These are phyloP conservation scores for Bombus superbus DNA, from an alignment of 1,140 invertebrate species.

Conservation along the genomic window DNA sequence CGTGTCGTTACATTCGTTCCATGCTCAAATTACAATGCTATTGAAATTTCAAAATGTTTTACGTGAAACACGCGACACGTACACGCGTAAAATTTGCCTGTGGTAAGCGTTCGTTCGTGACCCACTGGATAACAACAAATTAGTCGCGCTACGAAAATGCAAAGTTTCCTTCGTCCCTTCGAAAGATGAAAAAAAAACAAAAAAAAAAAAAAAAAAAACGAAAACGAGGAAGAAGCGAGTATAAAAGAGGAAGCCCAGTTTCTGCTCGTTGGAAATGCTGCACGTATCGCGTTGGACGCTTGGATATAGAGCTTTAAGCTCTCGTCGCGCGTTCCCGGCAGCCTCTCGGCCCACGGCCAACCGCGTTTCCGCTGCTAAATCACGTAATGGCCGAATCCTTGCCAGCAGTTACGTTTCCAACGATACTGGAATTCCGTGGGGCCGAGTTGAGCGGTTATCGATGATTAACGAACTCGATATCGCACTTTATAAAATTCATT, in stretches of 20 bases:
- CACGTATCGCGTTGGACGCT: conserved; percentile 15
- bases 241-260: neutral
- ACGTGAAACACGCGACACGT: too few relatives aligned
- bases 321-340: conserved; percentile 25
- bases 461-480: conserved; percentile 34
- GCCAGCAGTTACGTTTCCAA: conserved; percentile 14
- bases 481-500: conserved; percentile 24
- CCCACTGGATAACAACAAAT: too few relatives aligned
- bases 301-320: conserved; percentile 30
- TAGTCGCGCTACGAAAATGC: too few relatives aligned
- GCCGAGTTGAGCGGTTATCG: conserved; percentile 7
- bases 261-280: conserved; percentile 22
- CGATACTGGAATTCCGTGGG: neutral
- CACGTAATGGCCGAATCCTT: conserved; percentile 32
- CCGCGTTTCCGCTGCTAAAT: conserved; percentile 42
- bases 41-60: too few relatives aligned
- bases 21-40: too few relatives aligned
- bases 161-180: too few relatives aligned
- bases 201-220: too few relatives aligned
- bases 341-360: conserved; percentile 30
- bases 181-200: too few relatives aligned
- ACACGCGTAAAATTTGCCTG: too few relatives aligned
- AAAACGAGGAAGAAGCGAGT: too few relatives aligned
- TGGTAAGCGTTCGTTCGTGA: too few relatives aligned
- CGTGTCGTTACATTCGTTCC: too few relatives aligned